phyloP scores from a whole-genome alignment of 2,888 invertebrate genomes.

The Iselma pallidipennis region DNA sequence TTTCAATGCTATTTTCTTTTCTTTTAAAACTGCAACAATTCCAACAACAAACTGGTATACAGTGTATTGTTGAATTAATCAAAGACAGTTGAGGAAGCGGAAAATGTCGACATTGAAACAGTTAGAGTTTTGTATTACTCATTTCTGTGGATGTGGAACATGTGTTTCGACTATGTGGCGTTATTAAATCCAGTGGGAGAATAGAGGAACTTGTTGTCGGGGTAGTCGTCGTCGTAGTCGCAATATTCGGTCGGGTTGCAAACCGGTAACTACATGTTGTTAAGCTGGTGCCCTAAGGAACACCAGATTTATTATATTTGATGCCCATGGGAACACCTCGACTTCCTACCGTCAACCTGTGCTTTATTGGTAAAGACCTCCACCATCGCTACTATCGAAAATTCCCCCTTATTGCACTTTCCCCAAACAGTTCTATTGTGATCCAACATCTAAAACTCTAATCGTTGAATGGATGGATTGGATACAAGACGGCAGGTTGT shows the following conservation, averaged over 20 bases:
- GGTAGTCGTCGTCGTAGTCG: slow-evolving; percentile 9
- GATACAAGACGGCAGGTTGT: slow-evolving; percentile 1
- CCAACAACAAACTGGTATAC: neutral
- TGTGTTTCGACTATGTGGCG: slow-evolving; percentile 12
- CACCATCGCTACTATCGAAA: too few species aligned
- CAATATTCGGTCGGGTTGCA: slow-evolving; percentile 20
- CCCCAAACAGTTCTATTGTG: slow-evolving; percentile 1
- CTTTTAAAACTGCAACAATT: too few species aligned
- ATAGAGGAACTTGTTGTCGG: slow-evolving; percentile 6
- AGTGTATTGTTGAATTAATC: neutral
- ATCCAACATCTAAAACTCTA: slow-evolving; percentile 4
- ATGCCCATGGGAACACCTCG: slow-evolving; percentile 30
- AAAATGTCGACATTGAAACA: neutral
- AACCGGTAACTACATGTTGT: slow-evolving; percentile 30
- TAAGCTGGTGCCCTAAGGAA: slow-evolving; percentile 29
- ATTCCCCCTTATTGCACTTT: too few species aligned
- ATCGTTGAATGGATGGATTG: neutral
- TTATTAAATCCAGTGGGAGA: slow-evolving; percentile 24
- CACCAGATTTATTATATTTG: slow-evolving; percentile 36
- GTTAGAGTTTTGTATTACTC: neutral
- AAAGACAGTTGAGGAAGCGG: neutral
- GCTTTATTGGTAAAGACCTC: slow-evolving; percentile 28
- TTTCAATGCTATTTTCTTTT: too few species aligned
- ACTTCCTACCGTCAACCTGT: slow-evolving; percentile 27
- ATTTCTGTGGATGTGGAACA: slow-evolving; percentile 12